Evolutionary conservation across 92 coral and sea anemone species (phyloP).

Genomic region (Zoanthus solanderi): DNA sequence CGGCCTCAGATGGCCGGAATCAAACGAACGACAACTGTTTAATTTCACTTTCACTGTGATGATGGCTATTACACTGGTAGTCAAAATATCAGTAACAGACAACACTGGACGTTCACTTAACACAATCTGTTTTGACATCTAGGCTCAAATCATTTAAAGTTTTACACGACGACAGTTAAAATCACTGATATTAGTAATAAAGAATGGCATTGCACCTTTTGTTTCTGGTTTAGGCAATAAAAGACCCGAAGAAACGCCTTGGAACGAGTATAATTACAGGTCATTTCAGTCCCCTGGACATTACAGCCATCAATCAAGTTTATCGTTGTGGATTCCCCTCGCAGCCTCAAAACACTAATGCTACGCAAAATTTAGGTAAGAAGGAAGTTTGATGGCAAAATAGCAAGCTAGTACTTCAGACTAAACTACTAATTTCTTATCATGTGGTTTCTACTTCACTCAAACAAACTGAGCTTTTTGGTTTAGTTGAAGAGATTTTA

Average conservation of each 20-base stretch:
- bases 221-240: not conserved
- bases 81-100: too few species aligned
- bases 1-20: too few species aligned
- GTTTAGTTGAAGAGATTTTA: too few species aligned
- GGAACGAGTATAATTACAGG: slow-evolving; percentile 13
- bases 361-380: slow-evolving; percentile 18
- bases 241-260: slow-evolving; percentile 5
- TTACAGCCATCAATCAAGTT: not conserved
- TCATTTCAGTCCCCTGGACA: slow-evolving; percentile 32
- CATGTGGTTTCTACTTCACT: too few species aligned
- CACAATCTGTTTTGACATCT: too few species aligned
- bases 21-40: too few species aligned
- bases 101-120: too few species aligned
- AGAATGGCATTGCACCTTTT: not conserved
- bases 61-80: too few species aligned
- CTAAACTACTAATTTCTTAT: too few species aligned
- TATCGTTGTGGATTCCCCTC: slow-evolving; percentile 23
- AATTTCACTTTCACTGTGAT: too few species aligned
- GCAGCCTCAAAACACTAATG: not conserved
- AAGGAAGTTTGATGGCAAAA: not conserved
- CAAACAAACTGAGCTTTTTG: too few species aligned
- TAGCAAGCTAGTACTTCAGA: not conserved
- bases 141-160: too few species aligned
- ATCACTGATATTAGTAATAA: not conserved
- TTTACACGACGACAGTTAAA: not conserved